Percentiles rank a stretch among this genome's conserved stretches.
These are phyloP conservation scores for Numenius phaeopus DNA, from an alignment of 2,797 vertebrate species.

Conservation along the genomic window DNA sequence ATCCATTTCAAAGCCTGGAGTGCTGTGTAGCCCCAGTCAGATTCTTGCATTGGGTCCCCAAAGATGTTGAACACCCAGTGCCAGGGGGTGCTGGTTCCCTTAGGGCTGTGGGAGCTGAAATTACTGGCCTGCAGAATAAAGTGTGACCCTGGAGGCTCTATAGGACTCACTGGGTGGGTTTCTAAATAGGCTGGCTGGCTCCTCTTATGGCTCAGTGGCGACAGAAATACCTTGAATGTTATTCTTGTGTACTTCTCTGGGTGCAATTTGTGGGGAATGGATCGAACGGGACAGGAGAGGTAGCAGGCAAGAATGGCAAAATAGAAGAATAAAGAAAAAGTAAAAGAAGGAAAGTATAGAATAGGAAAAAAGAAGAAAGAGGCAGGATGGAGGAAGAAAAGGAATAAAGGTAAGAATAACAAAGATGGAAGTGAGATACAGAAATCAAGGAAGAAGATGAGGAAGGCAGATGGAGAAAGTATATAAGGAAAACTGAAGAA, in stretches of 20 bases:
- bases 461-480: not conserved
- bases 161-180: not conserved
- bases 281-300: not conserved
- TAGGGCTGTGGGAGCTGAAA: not conserved
- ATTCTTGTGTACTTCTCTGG: not conserved
- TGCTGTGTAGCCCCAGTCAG: not conserved
- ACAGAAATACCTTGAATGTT: not conserved
- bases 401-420: not conserved
- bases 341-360: not conserved
- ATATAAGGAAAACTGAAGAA: not conserved
- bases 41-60: not conserved
- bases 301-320: not conserved
- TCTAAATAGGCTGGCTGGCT: not conserved
- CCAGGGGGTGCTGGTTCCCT: not conserved
- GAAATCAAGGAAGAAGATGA: not conserved
- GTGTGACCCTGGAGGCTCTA: not conserved
- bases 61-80: not conserved
- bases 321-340: not conserved
- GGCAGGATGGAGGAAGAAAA: not conserved
- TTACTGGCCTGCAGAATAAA: not conserved
- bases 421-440: not conserved
- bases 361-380: not conserved
- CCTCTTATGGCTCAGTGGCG: not conserved
- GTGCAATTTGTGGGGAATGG: not conserved
- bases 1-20: not conserved